phyloP scores from a whole-genome alignment of 2,888 invertebrate species.

The Drosophila mulleri region DNA sequence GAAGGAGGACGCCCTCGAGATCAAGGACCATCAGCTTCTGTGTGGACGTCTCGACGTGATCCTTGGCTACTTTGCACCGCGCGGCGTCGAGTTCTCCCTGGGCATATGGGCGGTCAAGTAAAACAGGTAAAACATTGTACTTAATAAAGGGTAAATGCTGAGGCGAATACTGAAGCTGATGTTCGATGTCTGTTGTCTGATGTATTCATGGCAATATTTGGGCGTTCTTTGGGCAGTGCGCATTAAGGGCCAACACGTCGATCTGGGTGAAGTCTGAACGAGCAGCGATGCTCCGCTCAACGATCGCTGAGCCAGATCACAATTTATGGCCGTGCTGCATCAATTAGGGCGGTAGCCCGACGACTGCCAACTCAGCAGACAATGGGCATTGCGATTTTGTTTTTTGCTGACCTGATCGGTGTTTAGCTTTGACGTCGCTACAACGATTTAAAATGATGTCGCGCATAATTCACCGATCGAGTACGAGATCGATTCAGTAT shows the following conservation, averaged over 20 bases:
- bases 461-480: slow-evolving; percentile 81
- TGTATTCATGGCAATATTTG: slow-evolving; percentile 74
- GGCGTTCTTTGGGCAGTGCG: slow-evolving; percentile 25
- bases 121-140: slow-evolving; percentile 17
- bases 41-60: slow-evolving; percentile 29
- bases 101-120: slow-evolving; percentile 16
- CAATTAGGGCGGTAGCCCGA: slow-evolving; percentile 82
- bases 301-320: slow-evolving; percentile 61
- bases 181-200: slow-evolving; percentile 40
- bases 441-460: slow-evolving; percentile 83
- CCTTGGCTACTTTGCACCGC: slow-evolving; percentile 22
- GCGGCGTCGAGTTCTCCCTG: slow-evolving; percentile 47
- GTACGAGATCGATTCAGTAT: slow-evolving; percentile 50
- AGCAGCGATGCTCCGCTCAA: slow-evolving; percentile 26
- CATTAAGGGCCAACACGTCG: slow-evolving; percentile 56
- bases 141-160: slow-evolving; percentile 43
- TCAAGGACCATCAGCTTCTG: slow-evolving; percentile 29
- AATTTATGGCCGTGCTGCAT: slow-evolving; percentile 84
- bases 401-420: slow-evolving; percentile 72
- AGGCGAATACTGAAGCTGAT: slow-evolving; percentile 23
- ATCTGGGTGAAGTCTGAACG: slow-evolving; percentile 22
- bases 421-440: slow-evolving; percentile 78
- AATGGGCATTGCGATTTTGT: slow-evolving; percentile 51
- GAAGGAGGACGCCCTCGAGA: slow-evolving; percentile 1
- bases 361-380: slow-evolving; percentile 68